Evolutionary conservation across 2,797 vertebrate genomes (phyloP), one percentile per base, ranked within the genome.

Genomic region (Pipistrellus nathusii): DNA sequence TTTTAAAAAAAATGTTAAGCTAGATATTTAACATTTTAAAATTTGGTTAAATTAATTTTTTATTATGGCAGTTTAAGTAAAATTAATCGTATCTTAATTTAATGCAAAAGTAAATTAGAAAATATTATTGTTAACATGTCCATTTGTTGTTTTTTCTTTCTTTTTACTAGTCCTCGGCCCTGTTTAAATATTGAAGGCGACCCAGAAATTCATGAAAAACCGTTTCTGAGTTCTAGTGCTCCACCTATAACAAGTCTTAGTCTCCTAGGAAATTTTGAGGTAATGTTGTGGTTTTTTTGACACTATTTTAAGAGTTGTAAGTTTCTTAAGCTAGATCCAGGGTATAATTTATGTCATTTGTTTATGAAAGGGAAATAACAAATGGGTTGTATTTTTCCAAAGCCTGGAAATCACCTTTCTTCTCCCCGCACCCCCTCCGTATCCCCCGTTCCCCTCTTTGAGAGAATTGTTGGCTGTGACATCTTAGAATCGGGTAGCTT

Each of bases 201-300:
- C 97, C 96, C 97, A 46, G 98, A 99, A 96, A 98, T 98, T 97
- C 98, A 98, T 91, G 99, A 97, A 96, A 99, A 99, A 98, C 99
- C 99, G 96, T 98, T 99, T 98, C 98, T 99, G 94, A 99, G 99
- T 98, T 99, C 98, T 97, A 99, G 99, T 90, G 99, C 99, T 98
- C 99, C 99, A 97, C 99, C 99, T 94, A 98, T 99, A 96, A 98
- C 98, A 97, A 99, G 99, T 98, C 99, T 99, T 97, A 99, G 99
- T 98, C 99, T 99, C 94, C 98, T 99, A 97, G 99, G 99, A 98
- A 99, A 99, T 98, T 99, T 99, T 98, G 99, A 99, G 99, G 99
- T 99, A 87, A 87, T 97, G 84, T 94, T 44, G 44, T 44, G 44
- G 18, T 55, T 55, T 55, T 96, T 80, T 48, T 48, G 12, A 21